Evolutionary conservation across 2,113 vertebrate species (phyloP), one percentile per base, ranked within the genome.

Genomic region (Amphilophus citrinellus): DNA sequence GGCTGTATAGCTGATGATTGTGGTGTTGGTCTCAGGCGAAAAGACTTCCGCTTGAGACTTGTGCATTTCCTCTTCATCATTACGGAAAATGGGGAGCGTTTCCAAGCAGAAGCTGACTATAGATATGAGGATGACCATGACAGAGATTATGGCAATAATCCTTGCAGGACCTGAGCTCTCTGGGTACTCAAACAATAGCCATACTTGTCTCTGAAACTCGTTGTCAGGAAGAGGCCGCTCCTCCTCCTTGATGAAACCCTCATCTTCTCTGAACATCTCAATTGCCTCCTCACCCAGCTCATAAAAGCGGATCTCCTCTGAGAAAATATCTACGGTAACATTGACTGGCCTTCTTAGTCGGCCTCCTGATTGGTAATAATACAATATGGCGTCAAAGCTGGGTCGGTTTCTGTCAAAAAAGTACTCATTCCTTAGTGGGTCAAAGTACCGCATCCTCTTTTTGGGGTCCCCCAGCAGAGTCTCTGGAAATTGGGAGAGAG

Each of bases 41-140:
- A 96, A 97, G 53, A 90, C 58, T 78, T 84, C n/a, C 0, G 90
- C 50, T 2, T 93, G 91, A 81, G 89, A 86, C 73, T 96, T 97
- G 7, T 97, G 96, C 94, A 97, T 95, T 71, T 97, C 97, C 10
- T 98, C 98, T 0, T 98, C 97, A 63, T 99, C 98, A 42, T 98
- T 98, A 84, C 97, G 98, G 93, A 99, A 99, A 87, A 98, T 96
- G 77, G 98, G 98, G 91, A 99, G 90, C 0, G 98, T 99, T 94
- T 99, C 98, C 92, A 99, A 94, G 93, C 98, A 99, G 94, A 99
- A 99, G 91, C 98, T 99, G 92, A 99, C 98, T 0, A 99, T 99
- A 30, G 98, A 99, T 94, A 99, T 99, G 76, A 99, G 94, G 88
- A 99, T 99, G 88, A 99, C 98, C 98, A 99, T 99, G 90, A 99